Evolutionary conservation across 2,888 invertebrate species (phyloP), one percentile per base, ranked within the genome.

Genomic region (Drosophila mettleri): DNA sequence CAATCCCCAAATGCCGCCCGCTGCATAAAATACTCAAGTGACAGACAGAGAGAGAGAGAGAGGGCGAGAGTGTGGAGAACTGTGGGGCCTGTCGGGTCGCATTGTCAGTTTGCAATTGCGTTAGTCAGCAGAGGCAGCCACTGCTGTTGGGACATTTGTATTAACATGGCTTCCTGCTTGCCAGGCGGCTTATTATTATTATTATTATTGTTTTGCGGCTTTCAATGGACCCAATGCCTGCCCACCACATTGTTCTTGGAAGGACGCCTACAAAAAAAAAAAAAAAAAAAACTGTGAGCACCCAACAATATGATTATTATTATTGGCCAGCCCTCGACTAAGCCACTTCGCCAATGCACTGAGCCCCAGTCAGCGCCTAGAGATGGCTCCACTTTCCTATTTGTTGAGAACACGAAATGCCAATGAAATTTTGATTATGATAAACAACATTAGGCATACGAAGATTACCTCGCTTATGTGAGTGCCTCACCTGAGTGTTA

Each of bases 221-320:
- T 77, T 46, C 71, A 58, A 69, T 64, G 55, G 49, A 46, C 16
- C 16, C 51, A 10, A 14, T 54, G 22, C 48, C 53, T 33, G 57
- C 49, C 24, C 45, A 10, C 12, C 20, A 39, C 79, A 85, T 80
- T 80, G 79, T 85, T 78, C 68, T 81, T 61, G 66, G 71, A 45
- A 71, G 33, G 76, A 74, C 71, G 74, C 76, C 75, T 54, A 49
- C 61, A 36, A 62, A 55, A 12, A 31, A 24, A 3, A n/a, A 41
- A 22, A n/a, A 0, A 18, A 20, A 18, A 20, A 18, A 14, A 12
- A 9, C 43, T 27, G 51, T 46, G 62, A 55, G 71, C 79, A 71
- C 67, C 69, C 69, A 87, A 78, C 76, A 85, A 85, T 82, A 87
- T 87, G 87, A 82, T 82, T 82, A 87, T 87, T 87, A 82, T 84